Evolutionary conservation across 1,140 invertebrate species (phyloP).

Genomic region (Cyclargus thomasi): DNA sequence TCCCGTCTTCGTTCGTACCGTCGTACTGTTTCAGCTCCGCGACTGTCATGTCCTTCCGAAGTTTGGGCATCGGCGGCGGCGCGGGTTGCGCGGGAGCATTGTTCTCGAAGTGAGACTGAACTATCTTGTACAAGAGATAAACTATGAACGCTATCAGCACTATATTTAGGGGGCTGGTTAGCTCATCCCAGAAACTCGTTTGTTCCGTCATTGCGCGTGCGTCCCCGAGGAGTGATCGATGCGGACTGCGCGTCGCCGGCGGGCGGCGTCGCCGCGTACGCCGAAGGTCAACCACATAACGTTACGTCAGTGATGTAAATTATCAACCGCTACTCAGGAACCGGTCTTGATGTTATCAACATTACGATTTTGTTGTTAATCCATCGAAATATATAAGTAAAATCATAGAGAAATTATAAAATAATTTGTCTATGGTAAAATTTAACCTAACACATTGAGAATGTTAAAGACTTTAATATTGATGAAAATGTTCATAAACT

Average conservation of each 20-base stretch:
- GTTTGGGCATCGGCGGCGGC: constrained; percentile 53
- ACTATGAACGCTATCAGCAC: constrained; percentile 53
- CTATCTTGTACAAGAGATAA: constrained; percentile 64
- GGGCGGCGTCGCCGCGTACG: constrained; percentile 5
- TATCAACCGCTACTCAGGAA: not conserved
- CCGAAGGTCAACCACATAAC: constrained; percentile 9
- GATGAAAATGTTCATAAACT: too few species aligned
- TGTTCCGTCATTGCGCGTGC: constrained; percentile 49
- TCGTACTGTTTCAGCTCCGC: constrained; percentile 61
- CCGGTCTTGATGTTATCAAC: not conserved
- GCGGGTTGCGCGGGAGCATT: constrained; percentile 38
- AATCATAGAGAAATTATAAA: too few species aligned
- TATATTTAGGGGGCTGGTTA: constrained; percentile 61
- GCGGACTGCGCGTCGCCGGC: constrained; percentile 44
- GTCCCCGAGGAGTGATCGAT: constrained; percentile 39
- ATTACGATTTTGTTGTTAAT: not conserved
- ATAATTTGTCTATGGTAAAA: too few species aligned
- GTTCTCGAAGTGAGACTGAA: constrained; percentile 59
- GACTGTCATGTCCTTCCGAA: constrained; percentile 61
- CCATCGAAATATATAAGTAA: too few species aligned
- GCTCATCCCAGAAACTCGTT: constrained; percentile 55
- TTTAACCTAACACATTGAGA: too few species aligned
- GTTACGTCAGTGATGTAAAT: constrained; percentile 13
- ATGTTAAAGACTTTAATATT: too few species aligned
- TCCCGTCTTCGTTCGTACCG: constrained; percentile 58